Percentiles rank a stretch among this genome's conserved stretches.
phyloP scores from a whole-genome alignment of 2,797 vertebrate species.

The Diplodus sargus region DNA sequence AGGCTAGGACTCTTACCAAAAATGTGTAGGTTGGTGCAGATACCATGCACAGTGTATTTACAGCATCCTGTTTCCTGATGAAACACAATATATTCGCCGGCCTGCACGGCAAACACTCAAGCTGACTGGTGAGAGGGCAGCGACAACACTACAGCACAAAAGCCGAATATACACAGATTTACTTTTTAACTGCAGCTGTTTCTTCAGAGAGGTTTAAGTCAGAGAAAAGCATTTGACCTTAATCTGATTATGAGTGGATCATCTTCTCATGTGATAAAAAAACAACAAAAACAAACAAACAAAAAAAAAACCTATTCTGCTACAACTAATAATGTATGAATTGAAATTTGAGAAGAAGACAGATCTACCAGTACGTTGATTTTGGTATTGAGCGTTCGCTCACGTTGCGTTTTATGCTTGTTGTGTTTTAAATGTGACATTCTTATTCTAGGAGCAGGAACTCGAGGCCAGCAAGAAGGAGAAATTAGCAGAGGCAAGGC shows the following conservation, averaged over 20 bases:
- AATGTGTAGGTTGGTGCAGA: too few species aligned
- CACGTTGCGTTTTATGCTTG: background rate
- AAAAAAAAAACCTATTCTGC: background rate
- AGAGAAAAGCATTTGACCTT: background rate
- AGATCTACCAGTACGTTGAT: background rate
- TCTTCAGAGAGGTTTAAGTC: background rate
- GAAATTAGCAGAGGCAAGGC: constrained; percentile 91
- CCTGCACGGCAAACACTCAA: too few species aligned
- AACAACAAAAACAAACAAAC: too few species aligned
- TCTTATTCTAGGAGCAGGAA: constrained; percentile 89
- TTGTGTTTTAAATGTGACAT: background rate
- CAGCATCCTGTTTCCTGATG: too few species aligned
- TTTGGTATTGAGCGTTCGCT: background rate
- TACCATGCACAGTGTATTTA: too few species aligned
- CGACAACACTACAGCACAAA: too few species aligned
- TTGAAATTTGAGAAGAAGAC: background rate
- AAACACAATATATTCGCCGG: too few species aligned
- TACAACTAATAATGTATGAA: background rate
- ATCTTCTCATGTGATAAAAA: background rate
- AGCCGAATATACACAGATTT: too few species aligned
- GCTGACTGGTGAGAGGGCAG: too few species aligned
- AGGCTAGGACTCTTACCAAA: too few species aligned
- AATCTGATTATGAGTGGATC: background rate
- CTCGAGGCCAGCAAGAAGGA: constrained; percentile 94
- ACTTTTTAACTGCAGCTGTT: background rate